A percentile compares a stretch with the other conserved stretches of the same genome.
Conservation (phyloP, 2,888 invertebrate genomes). For the Troides oblongomaculatus region DNA sequence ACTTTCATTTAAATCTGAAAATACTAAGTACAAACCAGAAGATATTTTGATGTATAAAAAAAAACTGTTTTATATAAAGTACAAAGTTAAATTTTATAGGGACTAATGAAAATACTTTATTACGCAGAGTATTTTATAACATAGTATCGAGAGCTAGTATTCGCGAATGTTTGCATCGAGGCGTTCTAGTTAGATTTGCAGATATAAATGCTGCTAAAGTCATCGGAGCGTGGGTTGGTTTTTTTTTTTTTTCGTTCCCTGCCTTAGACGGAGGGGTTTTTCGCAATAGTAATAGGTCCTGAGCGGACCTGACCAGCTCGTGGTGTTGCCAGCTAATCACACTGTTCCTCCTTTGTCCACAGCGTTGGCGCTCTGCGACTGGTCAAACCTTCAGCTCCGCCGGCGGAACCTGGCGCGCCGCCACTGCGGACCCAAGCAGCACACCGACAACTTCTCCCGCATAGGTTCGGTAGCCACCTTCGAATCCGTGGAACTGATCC, state of each 20-base stretch:
- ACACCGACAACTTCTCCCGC: conserved; percentile 84
- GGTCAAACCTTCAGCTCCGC: conserved; percentile 90
- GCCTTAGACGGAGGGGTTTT: conserved; percentile 3
- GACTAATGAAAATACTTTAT: too few relatives aligned
- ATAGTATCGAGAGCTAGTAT: too few relatives aligned
- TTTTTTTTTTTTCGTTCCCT: neutral
- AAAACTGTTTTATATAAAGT: too few relatives aligned
- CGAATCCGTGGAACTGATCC: conserved; percentile 82
- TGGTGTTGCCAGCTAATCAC: neutral
- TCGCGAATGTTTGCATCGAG: too few relatives aligned
- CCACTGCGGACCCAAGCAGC: conserved; percentile 89
- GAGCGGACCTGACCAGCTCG: too few relatives aligned
- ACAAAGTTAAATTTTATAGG: too few relatives aligned
- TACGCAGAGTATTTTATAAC: too few relatives aligned
- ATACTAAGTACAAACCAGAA: too few relatives aligned
- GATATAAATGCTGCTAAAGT: neutral
- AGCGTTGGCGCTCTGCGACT: conserved; percentile 93
- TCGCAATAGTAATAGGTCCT: neutral
- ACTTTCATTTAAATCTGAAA: too few relatives aligned
- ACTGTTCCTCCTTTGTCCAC: conserved; percentile 54
- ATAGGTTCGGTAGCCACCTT: conserved; percentile 85
- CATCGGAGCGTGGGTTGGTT: conserved; percentile 5
- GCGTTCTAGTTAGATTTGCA: too few relatives aligned
- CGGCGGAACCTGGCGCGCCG: conserved; percentile 88
- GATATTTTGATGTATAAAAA: too few relatives aligned